Evolutionary conservation across 2,797 vertebrate species (phyloP), one percentile per base, ranked within the genome.

Genomic region (Lindbergichthys nudifrons): DNA sequence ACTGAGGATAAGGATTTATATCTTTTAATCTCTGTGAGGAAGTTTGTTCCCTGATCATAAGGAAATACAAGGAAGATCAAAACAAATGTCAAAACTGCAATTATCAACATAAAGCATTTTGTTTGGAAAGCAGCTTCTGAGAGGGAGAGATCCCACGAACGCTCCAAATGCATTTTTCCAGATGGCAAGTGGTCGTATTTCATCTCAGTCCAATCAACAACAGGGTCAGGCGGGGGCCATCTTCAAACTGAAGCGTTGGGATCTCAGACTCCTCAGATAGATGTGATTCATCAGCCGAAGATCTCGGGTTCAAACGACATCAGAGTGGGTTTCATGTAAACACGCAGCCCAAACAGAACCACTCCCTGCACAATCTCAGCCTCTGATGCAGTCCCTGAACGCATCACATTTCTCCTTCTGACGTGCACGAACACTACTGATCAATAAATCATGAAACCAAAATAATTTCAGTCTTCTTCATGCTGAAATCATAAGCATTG

Each of bases 221-320:
- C 52, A 10, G 79, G 92, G 89, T 93, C 91, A 88, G 54, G 16
- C 10, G 3, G 73, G 18, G 87, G 87, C 54, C 73, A 93, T 89
- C 88, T 73, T 18, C 48, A 52, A 73, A 84, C 83, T 80, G 48
- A 85, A 80, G 81, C 41, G 1, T 15, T 18, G 56, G 69, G 79
- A 84, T 77, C 83, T 77, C 42, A 60, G 70, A 39, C 71, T 80
- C 52, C 79, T 81, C 42, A n/a, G n/a, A n/a, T n/a, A n/a, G n/a
- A n/a, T n/a, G n/a, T n/a, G n/a, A n/a, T n/a, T n/a, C n/a, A n/a
- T 93, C 90, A 78, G 73, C 4, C 42, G 41, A 32, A 42, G 66
- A 90, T 92, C 89, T 92, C 16, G 12, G 81, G 73, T 87, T 91
- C 82, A 89, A 86, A 89, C 81, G 9, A 80, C 82, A 86, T 88